Percentiles rank a stretch among this genome's conserved stretches.
Conservation (phyloP, 2,113 vertebrate species). For the Silurus asotus region DNA sequence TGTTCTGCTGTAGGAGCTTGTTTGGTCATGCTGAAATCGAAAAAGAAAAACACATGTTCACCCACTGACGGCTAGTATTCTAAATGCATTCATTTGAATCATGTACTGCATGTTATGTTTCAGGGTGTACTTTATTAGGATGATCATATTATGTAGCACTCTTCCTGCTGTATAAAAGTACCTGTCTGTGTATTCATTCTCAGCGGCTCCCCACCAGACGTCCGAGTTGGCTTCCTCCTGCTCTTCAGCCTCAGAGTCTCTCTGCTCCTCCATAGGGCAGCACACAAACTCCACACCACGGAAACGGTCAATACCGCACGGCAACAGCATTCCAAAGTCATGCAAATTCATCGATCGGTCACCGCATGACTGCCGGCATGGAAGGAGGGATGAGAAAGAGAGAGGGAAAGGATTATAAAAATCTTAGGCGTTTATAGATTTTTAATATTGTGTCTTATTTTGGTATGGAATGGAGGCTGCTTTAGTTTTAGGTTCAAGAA, state of each 20-base stretch:
- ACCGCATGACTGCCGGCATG: slow-evolving; percentile 80
- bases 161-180: background rate
- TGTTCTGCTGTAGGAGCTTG: slow-evolving; percentile 37
- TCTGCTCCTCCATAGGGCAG: slow-evolving; percentile 85
- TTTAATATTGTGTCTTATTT: too few species aligned
- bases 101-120: slow-evolving; percentile 40
- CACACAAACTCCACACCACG: slow-evolving; percentile 97
- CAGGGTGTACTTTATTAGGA: background rate
- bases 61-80: background rate
- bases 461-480: background rate
- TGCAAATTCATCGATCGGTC: slow-evolving; percentile 95
- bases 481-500: background rate
- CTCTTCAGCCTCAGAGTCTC: slow-evolving; percentile 78
- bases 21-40: slow-evolving; percentile 56
- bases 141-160: slow-evolving; percentile 28
- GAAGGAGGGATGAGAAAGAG: background rate
- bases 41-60: slow-evolving; percentile 8
- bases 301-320: slow-evolving; percentile 94
- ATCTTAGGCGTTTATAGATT: background rate
- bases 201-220: slow-evolving; percentile 96
- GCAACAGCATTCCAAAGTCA: slow-evolving; percentile 95
- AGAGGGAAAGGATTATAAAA: background rate
- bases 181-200: slow-evolving; percentile 88
- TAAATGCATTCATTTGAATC: background rate
- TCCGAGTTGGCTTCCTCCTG: slow-evolving; percentile 90